Conservation (phyloP, 2,797 vertebrate genomes). For the Pangasius macronema region DNA sequence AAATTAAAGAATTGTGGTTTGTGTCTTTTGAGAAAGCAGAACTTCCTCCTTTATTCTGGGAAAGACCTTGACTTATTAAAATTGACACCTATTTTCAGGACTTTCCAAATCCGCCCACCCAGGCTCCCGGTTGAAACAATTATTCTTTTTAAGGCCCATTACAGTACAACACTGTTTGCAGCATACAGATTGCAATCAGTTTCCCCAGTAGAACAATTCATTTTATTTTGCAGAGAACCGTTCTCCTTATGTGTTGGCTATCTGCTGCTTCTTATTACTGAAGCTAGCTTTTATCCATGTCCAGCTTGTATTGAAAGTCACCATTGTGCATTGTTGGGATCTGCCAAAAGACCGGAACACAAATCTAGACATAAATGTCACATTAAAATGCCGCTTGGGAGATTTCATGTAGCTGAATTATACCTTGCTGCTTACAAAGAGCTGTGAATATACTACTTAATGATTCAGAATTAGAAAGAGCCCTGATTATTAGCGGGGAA, state of each 20-base stretch:
- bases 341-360: constrained; percentile 70
- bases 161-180: constrained; percentile 85
- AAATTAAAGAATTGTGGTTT: constrained; percentile 52
- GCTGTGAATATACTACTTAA: background rate
- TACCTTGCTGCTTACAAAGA: constrained; percentile 21
- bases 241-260: constrained; percentile 84
- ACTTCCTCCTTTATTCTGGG: constrained; percentile 80
- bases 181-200: constrained; percentile 84
- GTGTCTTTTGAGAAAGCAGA: constrained; percentile 60
- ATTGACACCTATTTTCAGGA: constrained; percentile 82
- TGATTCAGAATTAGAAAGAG: background rate
- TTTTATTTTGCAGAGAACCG: constrained; percentile 87
- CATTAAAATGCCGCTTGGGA: constrained; percentile 51
- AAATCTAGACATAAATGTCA: constrained; percentile 67
- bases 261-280: constrained; percentile 88
- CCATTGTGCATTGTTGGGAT: constrained; percentile 83
- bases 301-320: constrained; percentile 82
- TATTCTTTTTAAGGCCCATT: constrained; percentile 80
- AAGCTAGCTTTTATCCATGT: constrained; percentile 86
- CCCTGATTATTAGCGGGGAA: background rate
- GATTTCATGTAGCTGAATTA: constrained; percentile 24
- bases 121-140: constrained; percentile 75
- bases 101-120: constrained; percentile 78
- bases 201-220: constrained; percentile 82
- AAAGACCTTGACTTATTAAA: constrained; percentile 77